Evolutionary conservation across 1,140 invertebrate genomes (phyloP).

Genomic region (Conus betulinus): DNA sequence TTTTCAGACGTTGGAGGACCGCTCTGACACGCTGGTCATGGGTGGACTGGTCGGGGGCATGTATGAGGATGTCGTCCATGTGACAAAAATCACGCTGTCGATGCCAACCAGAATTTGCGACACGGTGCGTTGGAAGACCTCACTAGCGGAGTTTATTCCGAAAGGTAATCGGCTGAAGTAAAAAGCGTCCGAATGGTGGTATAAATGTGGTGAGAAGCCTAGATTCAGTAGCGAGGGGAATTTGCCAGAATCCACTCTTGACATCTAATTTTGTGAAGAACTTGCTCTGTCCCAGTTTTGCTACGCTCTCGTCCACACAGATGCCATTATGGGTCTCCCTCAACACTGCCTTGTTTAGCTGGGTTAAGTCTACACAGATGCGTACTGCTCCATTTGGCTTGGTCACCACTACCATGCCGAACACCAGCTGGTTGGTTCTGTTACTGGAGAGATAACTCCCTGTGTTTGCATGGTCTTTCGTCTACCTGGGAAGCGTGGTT

Average conservation of each 20-base stretch:
- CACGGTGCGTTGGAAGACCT: conserved; percentile 38
- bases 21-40: conserved; percentile 49
- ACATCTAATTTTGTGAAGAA: conserved; percentile 44
- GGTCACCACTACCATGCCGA: background rate
- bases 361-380: conserved; percentile 52
- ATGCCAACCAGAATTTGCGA: background rate
- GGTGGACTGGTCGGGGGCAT: conserved; percentile 46
- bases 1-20: conserved; percentile 51
- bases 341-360: conserved; percentile 33
- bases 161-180: conserved; percentile 73
- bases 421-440: conserved; percentile 2
- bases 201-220: conserved; percentile 50
- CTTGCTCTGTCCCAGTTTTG: conserved; percentile 66
- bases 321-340: background rate
- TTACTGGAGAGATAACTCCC: background rate
- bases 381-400: conserved; percentile 44
- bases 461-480: background rate
- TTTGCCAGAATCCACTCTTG: conserved; percentile 43
- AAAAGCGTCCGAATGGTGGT: conserved; percentile 72
- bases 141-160: conserved; percentile 62
- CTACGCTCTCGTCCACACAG: conserved; percentile 6
- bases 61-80: conserved; percentile 64
- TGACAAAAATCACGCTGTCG: conserved; percentile 29
- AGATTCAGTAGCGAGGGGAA: conserved; percentile 32
- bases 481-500: too few relatives aligned